Evolutionary conservation across 2,113 vertebrate genomes (phyloP).

Genomic region (Cheilinus undulatus): DNA sequence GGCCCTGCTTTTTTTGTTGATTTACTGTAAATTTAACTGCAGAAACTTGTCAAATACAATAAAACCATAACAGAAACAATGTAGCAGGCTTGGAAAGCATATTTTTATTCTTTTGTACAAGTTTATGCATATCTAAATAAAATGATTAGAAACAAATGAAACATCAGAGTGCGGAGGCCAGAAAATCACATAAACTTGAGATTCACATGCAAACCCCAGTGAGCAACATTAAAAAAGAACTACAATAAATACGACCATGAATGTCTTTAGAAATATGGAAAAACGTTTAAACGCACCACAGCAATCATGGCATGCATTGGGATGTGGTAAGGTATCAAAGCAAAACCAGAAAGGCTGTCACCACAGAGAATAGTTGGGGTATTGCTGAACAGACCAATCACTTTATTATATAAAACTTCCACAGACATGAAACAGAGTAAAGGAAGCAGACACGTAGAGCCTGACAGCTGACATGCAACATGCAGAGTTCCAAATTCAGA

Average conservation of each 20-base stretch:
- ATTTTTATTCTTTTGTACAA: neutral
- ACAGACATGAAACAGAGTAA: conserved; percentile 13
- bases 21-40: conserved; percentile 13
- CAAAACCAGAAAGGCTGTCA: conserved; percentile 19
- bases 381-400: conserved; percentile 6
- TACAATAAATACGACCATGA: neutral
- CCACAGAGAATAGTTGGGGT: neutral
- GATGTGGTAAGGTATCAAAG: conserved; percentile 31
- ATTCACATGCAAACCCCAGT: neutral
- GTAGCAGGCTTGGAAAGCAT: neutral
- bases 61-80: conserved; percentile 1
- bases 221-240: neutral
- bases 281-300: neutral
- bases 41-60: neutral
- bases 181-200: neutral
- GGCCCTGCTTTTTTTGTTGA: no score
- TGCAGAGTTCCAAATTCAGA: neutral
- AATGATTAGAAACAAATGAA: neutral
- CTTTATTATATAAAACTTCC: conserved; percentile 9
- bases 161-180: neutral
- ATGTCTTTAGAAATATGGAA: conserved; percentile 14
- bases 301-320: neutral
- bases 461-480: conserved; percentile 34
- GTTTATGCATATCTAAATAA: neutral
- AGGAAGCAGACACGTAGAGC: conserved; percentile 6